Conservation (phyloP, 2,888 invertebrate genomes). For the Poecilobothrus nobilitatus region DNA sequence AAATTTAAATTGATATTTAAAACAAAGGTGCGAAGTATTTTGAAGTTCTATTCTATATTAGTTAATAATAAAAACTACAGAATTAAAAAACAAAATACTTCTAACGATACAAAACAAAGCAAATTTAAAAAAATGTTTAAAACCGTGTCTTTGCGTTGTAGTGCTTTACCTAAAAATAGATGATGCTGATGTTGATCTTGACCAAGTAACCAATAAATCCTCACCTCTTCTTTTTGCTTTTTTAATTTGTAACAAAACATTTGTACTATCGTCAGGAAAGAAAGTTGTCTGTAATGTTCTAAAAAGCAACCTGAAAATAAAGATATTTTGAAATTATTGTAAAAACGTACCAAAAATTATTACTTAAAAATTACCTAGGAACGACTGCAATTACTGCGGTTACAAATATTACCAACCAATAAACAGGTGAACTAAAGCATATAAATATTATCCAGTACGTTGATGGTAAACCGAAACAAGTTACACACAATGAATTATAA, state of each 20-base stretch:
- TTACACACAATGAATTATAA: slow-evolving; percentile 74
- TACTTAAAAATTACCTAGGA: slow-evolving; percentile 57
- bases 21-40: too few relatives aligned
- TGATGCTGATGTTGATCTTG: slow-evolving; percentile 52
- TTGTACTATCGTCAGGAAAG: slow-evolving; percentile 66
- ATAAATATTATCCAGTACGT: slow-evolving; percentile 81
- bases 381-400: slow-evolving; percentile 69
- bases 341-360: background rate
- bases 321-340: slow-evolving; percentile 3
- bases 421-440: slow-evolving; percentile 61
- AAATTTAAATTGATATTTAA: too few relatives aligned
- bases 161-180: slow-evolving; percentile 51
- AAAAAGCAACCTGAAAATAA: slow-evolving; percentile 53
- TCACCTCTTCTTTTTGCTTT: slow-evolving; percentile 51
- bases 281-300: slow-evolving; percentile 60
- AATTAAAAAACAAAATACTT: too few relatives aligned
- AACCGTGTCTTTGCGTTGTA: slow-evolving; percentile 28
- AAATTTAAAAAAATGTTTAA: too few relatives aligned
- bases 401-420: slow-evolving; percentile 74
- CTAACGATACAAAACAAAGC: too few relatives aligned
- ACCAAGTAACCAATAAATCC: slow-evolving; percentile 55
- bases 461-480: slow-evolving; percentile 74
- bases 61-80: too few relatives aligned
- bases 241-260: slow-evolving; percentile 56
- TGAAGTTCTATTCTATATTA: too few relatives aligned